phyloP scores from a whole-genome alignment of 2,888 invertebrate genomes.

The Harpalus rufipes region DNA sequence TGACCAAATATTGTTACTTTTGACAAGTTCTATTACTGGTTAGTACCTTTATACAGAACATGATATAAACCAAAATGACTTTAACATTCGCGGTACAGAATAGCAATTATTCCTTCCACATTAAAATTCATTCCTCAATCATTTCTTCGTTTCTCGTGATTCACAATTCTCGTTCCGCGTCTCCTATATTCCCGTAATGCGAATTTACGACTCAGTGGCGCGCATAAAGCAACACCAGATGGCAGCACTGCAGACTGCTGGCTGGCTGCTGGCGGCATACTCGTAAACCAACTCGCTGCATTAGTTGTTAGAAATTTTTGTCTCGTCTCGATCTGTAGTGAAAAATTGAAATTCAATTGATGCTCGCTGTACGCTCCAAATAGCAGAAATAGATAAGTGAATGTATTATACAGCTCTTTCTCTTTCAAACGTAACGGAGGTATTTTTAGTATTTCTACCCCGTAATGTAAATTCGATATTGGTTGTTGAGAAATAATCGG shows the following conservation, averaged over 20 bases:
- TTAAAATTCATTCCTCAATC: slow-evolving; percentile 40
- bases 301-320: slow-evolving; percentile 33
- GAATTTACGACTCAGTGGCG: slow-evolving; percentile 37
- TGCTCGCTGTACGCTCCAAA: slow-evolving; percentile 1
- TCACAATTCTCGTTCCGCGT: slow-evolving; percentile 34
- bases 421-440: background rate
- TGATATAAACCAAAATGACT: too few species aligned
- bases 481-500: too few species aligned
- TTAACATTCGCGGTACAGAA: background rate
- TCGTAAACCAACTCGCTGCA: slow-evolving; percentile 37
- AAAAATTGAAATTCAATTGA: slow-evolving; percentile 53
- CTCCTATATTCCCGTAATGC: slow-evolving; percentile 8
- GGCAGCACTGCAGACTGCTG: background rate
- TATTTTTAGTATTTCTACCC: too few species aligned
- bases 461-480: too few species aligned
- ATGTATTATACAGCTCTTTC: slow-evolving; percentile 20
- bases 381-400: slow-evolving; percentile 29
- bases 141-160: slow-evolving; percentile 36
- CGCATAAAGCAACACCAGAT: slow-evolving; percentile 32
- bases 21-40: too few species aligned
- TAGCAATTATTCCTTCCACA: slow-evolving; percentile 8
- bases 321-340: slow-evolving; percentile 35
- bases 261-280: slow-evolving; percentile 11
- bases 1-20: too few species aligned
- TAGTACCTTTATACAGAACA: too few species aligned